Percentiles rank a stretch among this genome's conserved stretches.
Conservation (phyloP, 1,140 invertebrate genomes). For the Zaprionus davidi region DNA sequence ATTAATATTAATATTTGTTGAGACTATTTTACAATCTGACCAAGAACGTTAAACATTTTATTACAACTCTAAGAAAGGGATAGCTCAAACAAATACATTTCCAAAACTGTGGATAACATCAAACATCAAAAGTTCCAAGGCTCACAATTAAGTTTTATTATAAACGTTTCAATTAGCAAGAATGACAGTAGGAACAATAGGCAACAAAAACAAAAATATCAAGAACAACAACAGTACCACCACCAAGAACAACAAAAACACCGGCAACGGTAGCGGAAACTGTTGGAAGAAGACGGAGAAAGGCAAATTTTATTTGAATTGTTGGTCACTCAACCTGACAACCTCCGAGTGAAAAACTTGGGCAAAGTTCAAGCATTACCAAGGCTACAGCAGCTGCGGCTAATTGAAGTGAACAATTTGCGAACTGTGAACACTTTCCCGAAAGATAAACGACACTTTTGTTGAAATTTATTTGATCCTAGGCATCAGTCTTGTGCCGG, state of each 20-base stretch:
- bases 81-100: slow-evolving; percentile 23
- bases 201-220: slow-evolving; percentile 9
- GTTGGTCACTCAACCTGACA: slow-evolving; percentile 38
- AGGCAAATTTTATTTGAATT: slow-evolving; percentile 36
- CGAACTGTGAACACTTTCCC: slow-evolving; percentile 11
- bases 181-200: slow-evolving; percentile 45
- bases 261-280: not conserved
- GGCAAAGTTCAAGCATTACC: slow-evolving; percentile 61
- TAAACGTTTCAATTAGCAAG: slow-evolving; percentile 73
- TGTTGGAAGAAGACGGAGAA: slow-evolving; percentile 4
- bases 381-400: slow-evolving; percentile 55
- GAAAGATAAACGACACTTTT: slow-evolving; percentile 73
- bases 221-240: slow-evolving; percentile 11
- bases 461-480: slow-evolving; percentile 59
- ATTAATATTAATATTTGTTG: not conserved
- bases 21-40: not conserved
- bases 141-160: slow-evolving; percentile 67
- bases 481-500: slow-evolving; percentile 18
- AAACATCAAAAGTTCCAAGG: slow-evolving; percentile 49
- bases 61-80: slow-evolving; percentile 9
- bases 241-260: slow-evolving; percentile 5
- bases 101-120: slow-evolving; percentile 30
- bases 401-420: slow-evolving; percentile 65
- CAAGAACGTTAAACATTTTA: slow-evolving; percentile 15
- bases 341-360: slow-evolving; percentile 53